Evolutionary conservation across 2,888 invertebrate species (phyloP).

Genomic region (Cremastinae sp.): DNA sequence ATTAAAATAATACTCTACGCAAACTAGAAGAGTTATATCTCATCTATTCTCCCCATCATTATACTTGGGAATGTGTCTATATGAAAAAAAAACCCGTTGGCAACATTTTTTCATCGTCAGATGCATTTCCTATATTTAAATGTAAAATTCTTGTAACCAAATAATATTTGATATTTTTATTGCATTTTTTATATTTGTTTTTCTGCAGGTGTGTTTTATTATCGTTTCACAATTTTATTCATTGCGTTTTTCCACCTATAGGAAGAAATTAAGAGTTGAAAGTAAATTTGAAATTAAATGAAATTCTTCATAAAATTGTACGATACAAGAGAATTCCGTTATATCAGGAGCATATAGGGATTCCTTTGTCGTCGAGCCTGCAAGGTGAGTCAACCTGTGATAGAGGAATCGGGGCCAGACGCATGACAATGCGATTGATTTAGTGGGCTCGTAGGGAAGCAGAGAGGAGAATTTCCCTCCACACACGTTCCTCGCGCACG

Average conservation of each 20-base stretch:
- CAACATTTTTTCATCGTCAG: too few relatives aligned
- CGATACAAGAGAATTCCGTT: too few relatives aligned
- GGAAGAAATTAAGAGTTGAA: too few relatives aligned
- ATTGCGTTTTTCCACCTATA: neutral
- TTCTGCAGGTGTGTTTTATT: too few relatives aligned
- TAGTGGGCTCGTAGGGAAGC: conserved; percentile 70
- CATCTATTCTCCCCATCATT: neutral
- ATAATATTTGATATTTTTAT: too few relatives aligned
- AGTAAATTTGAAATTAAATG: too few relatives aligned
- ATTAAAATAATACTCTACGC: conserved; percentile 62
- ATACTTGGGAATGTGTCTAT: neutral
- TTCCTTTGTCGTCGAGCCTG: conserved; percentile 65
- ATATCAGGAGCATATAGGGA: conserved; percentile 39
- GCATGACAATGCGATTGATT: conserved; percentile 76
- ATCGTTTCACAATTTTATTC: neutral
- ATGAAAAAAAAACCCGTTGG: too few relatives aligned
- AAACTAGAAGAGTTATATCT: conserved; percentile 27
- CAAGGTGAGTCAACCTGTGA: conserved; percentile 74
- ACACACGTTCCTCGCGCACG: conserved; percentile 11
- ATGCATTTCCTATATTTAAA: too few relatives aligned
- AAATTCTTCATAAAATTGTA: too few relatives aligned
- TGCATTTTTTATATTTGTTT: too few relatives aligned
- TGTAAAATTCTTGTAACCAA: too few relatives aligned
- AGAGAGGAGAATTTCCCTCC: conserved; percentile 25
- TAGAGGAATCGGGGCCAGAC: conserved; percentile 70